phyloP scores from a whole-genome alignment of 1,140 invertebrate genomes.

The Calephelis virginiensis region DNA sequence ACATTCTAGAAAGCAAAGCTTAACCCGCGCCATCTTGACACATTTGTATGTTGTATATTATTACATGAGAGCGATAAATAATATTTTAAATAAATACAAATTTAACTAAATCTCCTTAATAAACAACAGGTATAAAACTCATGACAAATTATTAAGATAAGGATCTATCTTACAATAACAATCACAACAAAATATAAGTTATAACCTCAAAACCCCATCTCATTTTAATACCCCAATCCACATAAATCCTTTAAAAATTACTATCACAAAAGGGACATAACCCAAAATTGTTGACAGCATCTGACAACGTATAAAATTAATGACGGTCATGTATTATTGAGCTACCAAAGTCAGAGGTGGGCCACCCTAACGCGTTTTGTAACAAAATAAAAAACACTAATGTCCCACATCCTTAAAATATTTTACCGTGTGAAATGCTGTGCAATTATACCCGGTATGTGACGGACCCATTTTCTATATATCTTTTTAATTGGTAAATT shows the following conservation, averaged over 20 bases:
- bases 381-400: slow-evolving; percentile 39
- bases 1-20: too few relatives aligned
- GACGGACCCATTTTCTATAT: slow-evolving; percentile 33
- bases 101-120: neutral
- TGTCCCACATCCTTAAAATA: slow-evolving; percentile 11
- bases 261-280: slow-evolving; percentile 45
- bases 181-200: slow-evolving; percentile 11
- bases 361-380: slow-evolving; percentile 48
- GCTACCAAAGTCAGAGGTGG: slow-evolving; percentile 67
- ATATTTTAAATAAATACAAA: neutral
- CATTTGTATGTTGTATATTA: too few relatives aligned
- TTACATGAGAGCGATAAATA: too few relatives aligned
- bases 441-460: slow-evolving; percentile 59
- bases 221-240: slow-evolving; percentile 34
- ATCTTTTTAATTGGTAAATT: slow-evolving; percentile 40
- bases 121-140: slow-evolving; percentile 3
- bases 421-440: slow-evolving; percentile 57
- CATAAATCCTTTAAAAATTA: slow-evolving; percentile 59
- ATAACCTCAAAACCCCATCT: slow-evolving; percentile 26
- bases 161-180: neutral
- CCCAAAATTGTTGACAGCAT: slow-evolving; percentile 64
- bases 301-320: slow-evolving; percentile 66
- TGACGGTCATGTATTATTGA: slow-evolving; percentile 56
- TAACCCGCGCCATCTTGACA: too few relatives aligned
- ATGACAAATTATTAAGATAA: slow-evolving; percentile 4